Evolutionary conservation across 2,888 invertebrate species (phyloP), one percentile per base, ranked within the genome.

Genomic region (Oithona nana): DNA sequence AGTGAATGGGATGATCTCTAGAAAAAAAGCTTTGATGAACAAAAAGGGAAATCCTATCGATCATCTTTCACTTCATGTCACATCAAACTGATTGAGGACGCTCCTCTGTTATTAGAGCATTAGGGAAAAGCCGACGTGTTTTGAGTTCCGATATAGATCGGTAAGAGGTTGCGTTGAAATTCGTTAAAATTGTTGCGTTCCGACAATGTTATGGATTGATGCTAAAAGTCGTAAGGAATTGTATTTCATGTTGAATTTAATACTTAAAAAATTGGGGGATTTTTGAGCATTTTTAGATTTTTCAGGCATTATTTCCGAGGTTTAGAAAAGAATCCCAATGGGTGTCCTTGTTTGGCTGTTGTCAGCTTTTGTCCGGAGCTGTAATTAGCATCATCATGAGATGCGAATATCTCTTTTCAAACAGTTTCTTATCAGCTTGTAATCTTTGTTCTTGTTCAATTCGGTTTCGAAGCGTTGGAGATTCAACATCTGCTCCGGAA

Each of bases 321-420:
- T 39, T 16, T 6, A 39, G 39, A 39, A 39, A 39, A 6, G 39
- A 39, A 16, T 39, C 39, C 39, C 39, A 39, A 39, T 39, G 6
- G 6, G 39, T 39, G 54, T 26, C 54, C 54, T 24, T 3, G 24
- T 24, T 54, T 26, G 20, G 16, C 49, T 49, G 22, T 50, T 49
- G 59, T 59, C 59, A 59, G 49, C 48, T 48, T n/a, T 48, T 49
- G 11, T 59, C 28, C n/a, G 24, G 49, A 8, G 49, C 28, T 26
- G 48, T 24, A n/a, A 55, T 61, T 3, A 61, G 55, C 24, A 54
- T 50, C n/a, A 61, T 52, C 54, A 61, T 61, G 22, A 61, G 31
- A 8, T 26, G 28, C 6, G 20, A 22, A 28, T 61, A 61, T n/a
- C 55, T 22, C 30, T 61, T 61, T 6, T 54, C 55, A 22, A 61